Evolutionary conservation across 2,797 vertebrate species (phyloP).

Genomic region (Octomys mimax): DNA sequence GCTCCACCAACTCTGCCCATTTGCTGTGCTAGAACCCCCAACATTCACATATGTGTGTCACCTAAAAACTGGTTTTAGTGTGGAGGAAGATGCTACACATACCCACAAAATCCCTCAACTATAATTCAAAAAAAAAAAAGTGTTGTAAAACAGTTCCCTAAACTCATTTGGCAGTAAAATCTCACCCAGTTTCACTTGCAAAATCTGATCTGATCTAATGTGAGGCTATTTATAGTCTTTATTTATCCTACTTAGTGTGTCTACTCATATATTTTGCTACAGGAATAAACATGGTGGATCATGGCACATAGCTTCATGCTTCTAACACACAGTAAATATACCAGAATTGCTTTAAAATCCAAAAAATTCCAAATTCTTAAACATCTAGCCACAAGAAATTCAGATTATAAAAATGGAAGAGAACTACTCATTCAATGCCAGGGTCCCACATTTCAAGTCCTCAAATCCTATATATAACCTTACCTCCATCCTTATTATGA

Average conservation of each 20-base stretch:
- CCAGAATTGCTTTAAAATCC: slow-evolving; percentile 25
- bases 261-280: slow-evolving; percentile 45
- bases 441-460: background rate
- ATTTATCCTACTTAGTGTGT: slow-evolving; percentile 24
- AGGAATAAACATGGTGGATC: slow-evolving; percentile 53
- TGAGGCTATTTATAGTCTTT: slow-evolving; percentile 52
- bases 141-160: slow-evolving; percentile 1
- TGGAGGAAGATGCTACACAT: background rate
- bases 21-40: background rate
- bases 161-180: slow-evolving; percentile 50
- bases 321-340: background rate
- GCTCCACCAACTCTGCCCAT: background rate
- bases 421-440: background rate
- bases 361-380: slow-evolving; percentile 44
- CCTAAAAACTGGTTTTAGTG: background rate
- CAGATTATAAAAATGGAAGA: slow-evolving; percentile 38
- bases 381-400: background rate
- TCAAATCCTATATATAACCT: background rate
- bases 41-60: background rate
- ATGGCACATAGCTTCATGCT: background rate
- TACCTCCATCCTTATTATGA: background rate
- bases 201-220: slow-evolving; percentile 54
- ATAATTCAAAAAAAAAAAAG: background rate
- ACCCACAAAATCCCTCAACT: background rate
- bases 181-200: background rate